Conservation (phyloP, 2,888 invertebrate genomes). For the Beris morrisii region DNA sequence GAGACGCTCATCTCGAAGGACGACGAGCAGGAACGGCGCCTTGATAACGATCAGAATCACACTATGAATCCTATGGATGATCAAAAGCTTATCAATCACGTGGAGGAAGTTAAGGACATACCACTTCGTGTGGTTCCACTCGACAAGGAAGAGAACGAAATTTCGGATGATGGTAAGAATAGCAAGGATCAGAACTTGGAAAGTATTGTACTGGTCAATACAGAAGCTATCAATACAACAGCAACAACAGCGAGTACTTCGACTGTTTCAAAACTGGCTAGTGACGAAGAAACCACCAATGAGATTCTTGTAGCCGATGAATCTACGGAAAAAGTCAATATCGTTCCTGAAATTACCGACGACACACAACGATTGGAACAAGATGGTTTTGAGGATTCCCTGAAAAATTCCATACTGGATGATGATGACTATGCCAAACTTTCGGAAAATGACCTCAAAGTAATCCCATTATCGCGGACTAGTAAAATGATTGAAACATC, state of each 20-base stretch:
- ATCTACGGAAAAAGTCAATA: conserved; percentile 31
- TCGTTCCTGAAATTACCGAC: conserved; percentile 25
- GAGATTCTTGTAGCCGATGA: conserved; percentile 29
- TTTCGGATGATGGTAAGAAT: conserved; percentile 8
- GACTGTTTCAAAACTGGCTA: neutral
- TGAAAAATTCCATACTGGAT: conserved; percentile 15
- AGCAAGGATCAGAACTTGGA: neutral
- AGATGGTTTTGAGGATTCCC: neutral
- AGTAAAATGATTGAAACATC: conserved; percentile 26
- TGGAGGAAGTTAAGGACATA: conserved; percentile 31
- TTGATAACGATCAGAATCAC: conserved; percentile 36
- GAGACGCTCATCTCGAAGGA: conserved; percentile 27
- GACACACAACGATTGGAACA: neutral
- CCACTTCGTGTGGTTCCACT: conserved; percentile 37
- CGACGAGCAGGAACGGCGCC: conserved; percentile 28
- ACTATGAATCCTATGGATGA: conserved; percentile 38
- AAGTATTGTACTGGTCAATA: conserved; percentile 3
- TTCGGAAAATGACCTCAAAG: conserved; percentile 39
- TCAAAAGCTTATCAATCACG: conserved; percentile 32
- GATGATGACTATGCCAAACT: conserved; percentile 25
- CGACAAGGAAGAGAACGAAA: conserved; percentile 32
- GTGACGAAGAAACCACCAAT: conserved; percentile 26
- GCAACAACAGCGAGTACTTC: neutral
- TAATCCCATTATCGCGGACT: conserved; percentile 37
- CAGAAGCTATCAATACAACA: neutral